Evolutionary conservation across 2,888 invertebrate species (phyloP), one percentile per base, ranked within the genome.

Genomic region (Mayetiola destructor): DNA sequence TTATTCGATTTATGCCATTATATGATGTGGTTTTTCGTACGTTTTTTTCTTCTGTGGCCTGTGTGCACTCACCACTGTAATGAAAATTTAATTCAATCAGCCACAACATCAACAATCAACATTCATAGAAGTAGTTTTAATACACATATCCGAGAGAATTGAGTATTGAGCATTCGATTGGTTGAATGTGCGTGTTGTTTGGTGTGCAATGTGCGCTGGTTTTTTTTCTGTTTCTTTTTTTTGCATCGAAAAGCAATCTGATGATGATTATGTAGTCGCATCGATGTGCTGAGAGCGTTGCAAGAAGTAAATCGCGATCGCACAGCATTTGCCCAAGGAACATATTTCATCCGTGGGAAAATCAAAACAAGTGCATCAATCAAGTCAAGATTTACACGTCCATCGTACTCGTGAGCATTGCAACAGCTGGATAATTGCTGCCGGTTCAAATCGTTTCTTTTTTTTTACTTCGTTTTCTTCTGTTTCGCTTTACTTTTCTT

Each of bases 301-400:
- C 23, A 39, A 42, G 42, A 3, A 10, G 20, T 18, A 39, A 20
- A n/a, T 2, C 3, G 18, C 20, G 39, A 6, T 16, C 18, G 39
- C 16, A n/a, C 2, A 39, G n/a, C 27, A 27, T 48, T n/a, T 27
- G 48, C 48, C 48, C n/a, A n/a, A 8, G 48, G 48, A 48, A 48
- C 48, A 27, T 27, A 48, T 48, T 48, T 48, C 27, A n/a, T 48
- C 48, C 48, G 48, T 48, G 48, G 48, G 48, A 48, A 48, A 48
- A 48, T 48, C 27, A 48, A 48, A 48, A 48, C 48, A 48, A 48
- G 48, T 48, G 48, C 48, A 48, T 48, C 48, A 48, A 48, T 48
- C 48, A 48, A 48, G 48, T 48, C 48, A 48, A 48, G 48, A 48
- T 48, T 48, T 48, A 48, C 48, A 48, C 48, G 48, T 48, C 27